These are phyloP conservation scores for Drosophila eohydei DNA, from an alignment of 2,888 invertebrate genomes.

Conservation along the genomic window DNA sequence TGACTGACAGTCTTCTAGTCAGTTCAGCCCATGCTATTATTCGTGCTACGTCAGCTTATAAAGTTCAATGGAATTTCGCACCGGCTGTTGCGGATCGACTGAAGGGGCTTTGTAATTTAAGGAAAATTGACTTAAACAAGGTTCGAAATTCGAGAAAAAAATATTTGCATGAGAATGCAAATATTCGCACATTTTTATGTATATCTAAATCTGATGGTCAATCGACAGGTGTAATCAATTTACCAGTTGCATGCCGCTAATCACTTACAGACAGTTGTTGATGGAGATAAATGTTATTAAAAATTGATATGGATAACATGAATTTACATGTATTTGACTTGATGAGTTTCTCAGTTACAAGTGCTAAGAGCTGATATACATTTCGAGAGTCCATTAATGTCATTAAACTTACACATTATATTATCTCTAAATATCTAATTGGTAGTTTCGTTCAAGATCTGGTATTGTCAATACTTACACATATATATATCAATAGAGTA, in stretches of 20 bases:
- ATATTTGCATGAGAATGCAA: conserved; percentile 16
- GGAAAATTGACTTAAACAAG: conserved; percentile 54
- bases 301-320: conserved; percentile 5
- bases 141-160: conserved; percentile 25
- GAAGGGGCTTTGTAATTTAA: conserved; percentile 6
- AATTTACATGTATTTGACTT: conserved; percentile 52
- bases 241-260: conserved; percentile 53
- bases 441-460: conserved; percentile 18
- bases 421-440: conserved; percentile 21
- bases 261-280: conserved; percentile 44
- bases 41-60: conserved; percentile 65
- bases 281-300: conserved; percentile 7
- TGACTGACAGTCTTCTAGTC: conserved; percentile 22
- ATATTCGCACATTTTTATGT: neutral
- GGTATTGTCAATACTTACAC: conserved; percentile 44
- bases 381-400: conserved; percentile 42
- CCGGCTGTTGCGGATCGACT: conserved; percentile 9
- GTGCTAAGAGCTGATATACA: conserved; percentile 54
- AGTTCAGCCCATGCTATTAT: conserved; percentile 8
- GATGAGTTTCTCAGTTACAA: conserved; percentile 47
- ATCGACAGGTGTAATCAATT: conserved; percentile 47
- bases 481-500: conserved; percentile 10
- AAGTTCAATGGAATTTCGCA: conserved; percentile 65
- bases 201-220: conserved; percentile 6
- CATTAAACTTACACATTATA: conserved; percentile 36